Conservation (phyloP, 2,113 vertebrate species). For the Sorex araneus region DNA sequence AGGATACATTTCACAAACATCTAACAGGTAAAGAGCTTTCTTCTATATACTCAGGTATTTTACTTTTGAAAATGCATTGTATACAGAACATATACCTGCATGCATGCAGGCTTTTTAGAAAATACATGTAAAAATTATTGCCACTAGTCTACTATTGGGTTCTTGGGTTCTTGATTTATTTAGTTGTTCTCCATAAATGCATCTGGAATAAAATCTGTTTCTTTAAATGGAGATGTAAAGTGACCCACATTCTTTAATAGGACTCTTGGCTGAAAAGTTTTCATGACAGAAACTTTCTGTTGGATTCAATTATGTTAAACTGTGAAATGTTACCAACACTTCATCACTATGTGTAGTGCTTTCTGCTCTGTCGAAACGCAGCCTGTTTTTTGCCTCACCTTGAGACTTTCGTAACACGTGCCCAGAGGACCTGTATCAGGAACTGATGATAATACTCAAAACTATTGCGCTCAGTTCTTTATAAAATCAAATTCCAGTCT, state of each 20-base stretch:
- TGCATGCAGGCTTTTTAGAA: neutral
- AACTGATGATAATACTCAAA: slow-evolving; percentile 56
- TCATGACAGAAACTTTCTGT: slow-evolving; percentile 60
- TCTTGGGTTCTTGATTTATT: slow-evolving; percentile 53
- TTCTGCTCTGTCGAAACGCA: slow-evolving; percentile 36
- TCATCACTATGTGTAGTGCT: slow-evolving; percentile 51
- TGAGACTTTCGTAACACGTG: slow-evolving; percentile 54
- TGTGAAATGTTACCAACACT: slow-evolving; percentile 82
- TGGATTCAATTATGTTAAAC: slow-evolving; percentile 73
- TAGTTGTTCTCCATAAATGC: slow-evolving; percentile 38
- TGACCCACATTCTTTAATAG: slow-evolving; percentile 70
- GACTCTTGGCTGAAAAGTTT: slow-evolving; percentile 74
- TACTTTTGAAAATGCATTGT: slow-evolving; percentile 13
- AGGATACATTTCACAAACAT: neutral
- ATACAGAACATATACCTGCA: no score
- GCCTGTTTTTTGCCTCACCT: slow-evolving; percentile 51
- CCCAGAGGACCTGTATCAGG: slow-evolving; percentile 55
- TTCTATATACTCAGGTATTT: neutral
- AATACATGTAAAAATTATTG: slow-evolving; percentile 23
- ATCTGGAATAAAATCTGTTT: slow-evolving; percentile 68
- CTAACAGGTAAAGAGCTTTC: neutral
- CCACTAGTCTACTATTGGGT: neutral
- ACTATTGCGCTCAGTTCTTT: slow-evolving; percentile 43
- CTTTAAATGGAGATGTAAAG: slow-evolving; percentile 58
- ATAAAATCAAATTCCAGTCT: slow-evolving; percentile 49